Evolutionary conservation across 2,113 vertebrate species (phyloP), one percentile per base, ranked within the genome.

Genomic region (Eurypyga helias): DNA sequence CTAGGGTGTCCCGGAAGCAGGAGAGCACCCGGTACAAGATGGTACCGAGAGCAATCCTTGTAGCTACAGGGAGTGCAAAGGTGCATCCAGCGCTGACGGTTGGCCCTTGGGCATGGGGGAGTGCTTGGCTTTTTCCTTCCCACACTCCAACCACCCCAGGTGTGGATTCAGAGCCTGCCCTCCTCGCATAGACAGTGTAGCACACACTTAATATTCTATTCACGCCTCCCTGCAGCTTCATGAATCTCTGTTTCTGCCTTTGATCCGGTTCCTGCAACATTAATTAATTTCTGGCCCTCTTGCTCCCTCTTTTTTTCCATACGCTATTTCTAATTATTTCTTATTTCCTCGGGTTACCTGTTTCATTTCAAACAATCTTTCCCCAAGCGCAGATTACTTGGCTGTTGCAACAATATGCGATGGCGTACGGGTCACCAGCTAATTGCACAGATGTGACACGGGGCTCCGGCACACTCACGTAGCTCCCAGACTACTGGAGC

Each of bases 211-310:
- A 31, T 65, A 91, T 75, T 93, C 91, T 16, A 8, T 28, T 67
- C 93, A 85, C 5, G 5, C 62, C 28, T 45, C 91, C 62, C 87
- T 95, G 91, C 91, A 87, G 89, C 65, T 87, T 87, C 67, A 58
- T 14, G 87, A 54, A 81, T 51, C 43, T 11, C 3, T 16, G 29
- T 79, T 89, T 75, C 73, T 79, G 69, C 69, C 91, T 94, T 94
- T 87, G 73, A 87, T 92, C 94, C 0, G 34, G 17, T 87, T 75
- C 70, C 57, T 51, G 81, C 69, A 67, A 78, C 57, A 64, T 38
- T 52, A 55, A 89, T 92, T 95, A 58, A 79, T 61, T 71, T 45
- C 89, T 72, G 86, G 76, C 54, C 83, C 49, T 81, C 55, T 66
- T 88, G 71, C 82, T 70, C 70, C 58, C 52, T 88, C 36, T 45